Conservation (phyloP, 2,797 vertebrate genomes). For the Thripadectes ignobilis region DNA sequence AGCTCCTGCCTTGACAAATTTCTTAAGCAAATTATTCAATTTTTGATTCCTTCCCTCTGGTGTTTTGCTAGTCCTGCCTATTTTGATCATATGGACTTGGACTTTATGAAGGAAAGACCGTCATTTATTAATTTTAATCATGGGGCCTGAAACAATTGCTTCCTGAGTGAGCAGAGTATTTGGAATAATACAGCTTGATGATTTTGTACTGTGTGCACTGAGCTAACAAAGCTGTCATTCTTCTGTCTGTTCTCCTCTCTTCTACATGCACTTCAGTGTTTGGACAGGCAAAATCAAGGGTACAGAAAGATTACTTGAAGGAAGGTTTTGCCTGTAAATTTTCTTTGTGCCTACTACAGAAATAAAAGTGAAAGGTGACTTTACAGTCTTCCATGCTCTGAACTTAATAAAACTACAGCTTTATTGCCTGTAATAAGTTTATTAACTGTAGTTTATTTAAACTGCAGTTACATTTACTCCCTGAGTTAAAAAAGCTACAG, state of each 20-base stretch:
- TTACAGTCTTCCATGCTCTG: neutral
- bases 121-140: neutral
- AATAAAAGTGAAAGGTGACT: neutral
- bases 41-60: neutral
- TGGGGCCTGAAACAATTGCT: neutral
- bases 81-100: neutral
- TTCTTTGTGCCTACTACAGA: neutral
- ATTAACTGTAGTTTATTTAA: neutral
- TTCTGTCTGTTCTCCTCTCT: neutral
- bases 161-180: neutral
- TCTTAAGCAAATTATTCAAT: neutral
- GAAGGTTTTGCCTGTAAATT: neutral
- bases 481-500: neutral
- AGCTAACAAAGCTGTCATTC: neutral
- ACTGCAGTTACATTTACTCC: neutral
- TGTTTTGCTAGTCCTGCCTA: neutral
- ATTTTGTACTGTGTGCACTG: neutral
- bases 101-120: neutral
- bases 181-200: fast-evolving
- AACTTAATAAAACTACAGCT: neutral
- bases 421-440: neutral
- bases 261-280: neutral
- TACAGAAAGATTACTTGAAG: neutral
- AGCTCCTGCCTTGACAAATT: neutral
- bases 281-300: neutral